phyloP scores from a whole-genome alignment of 2,888 invertebrate genomes.

The Ophion ellenae region DNA sequence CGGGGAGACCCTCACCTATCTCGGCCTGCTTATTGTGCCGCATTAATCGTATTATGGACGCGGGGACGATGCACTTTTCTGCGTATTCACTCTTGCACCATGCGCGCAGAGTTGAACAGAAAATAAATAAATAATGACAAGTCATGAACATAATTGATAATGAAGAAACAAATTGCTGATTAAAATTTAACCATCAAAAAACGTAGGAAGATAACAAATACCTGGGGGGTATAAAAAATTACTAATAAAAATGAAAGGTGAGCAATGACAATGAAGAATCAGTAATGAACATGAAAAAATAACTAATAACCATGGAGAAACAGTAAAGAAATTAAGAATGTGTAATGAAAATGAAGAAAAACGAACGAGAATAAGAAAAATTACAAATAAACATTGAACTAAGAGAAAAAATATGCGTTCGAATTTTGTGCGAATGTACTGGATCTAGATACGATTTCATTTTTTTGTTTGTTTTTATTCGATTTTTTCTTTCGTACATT shows the following conservation, averaged over 20 bases:
- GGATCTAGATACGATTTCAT: background rate
- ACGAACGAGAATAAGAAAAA: background rate
- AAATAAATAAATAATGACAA: too few relatives aligned
- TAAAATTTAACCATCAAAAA: too few relatives aligned
- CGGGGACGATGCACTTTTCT: conserved; percentile 6
- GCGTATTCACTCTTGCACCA: conserved; percentile 1
- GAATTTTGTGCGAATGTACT: background rate
- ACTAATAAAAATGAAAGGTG: background rate
- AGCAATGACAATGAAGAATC: background rate
- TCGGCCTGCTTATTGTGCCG: background rate
- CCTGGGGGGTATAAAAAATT: background rate
- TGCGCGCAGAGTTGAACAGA: background rate
- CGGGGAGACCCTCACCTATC: conserved; percentile 52
- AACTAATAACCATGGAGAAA: background rate
- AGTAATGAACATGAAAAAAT: background rate
- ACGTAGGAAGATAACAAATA: background rate
- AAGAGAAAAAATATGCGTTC: background rate
- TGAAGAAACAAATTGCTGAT: too few relatives aligned
- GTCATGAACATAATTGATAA: too few relatives aligned
- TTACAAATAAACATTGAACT: background rate
- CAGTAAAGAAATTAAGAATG: background rate
- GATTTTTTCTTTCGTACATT: too few relatives aligned
- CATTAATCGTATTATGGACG: background rate
- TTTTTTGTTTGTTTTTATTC: background rate
- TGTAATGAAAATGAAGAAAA: too few relatives aligned